These are phyloP conservation scores for Poeciliopsis turneri DNA, from an alignment of 2,797 vertebrate genomes.

Conservation along the genomic window DNA sequence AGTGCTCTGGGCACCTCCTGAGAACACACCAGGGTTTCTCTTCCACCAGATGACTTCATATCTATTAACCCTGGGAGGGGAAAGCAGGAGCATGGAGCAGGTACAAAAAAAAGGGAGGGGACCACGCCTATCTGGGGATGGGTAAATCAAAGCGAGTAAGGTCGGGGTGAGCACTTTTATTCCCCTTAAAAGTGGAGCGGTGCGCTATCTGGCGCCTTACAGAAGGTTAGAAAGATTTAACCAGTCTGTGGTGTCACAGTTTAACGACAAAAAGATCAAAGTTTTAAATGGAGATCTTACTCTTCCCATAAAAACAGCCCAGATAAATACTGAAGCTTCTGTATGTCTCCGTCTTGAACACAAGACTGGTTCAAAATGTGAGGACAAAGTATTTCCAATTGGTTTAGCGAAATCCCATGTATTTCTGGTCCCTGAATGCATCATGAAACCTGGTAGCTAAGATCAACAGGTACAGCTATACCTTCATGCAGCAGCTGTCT, in stretches of 20 bases:
- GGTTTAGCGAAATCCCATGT: slow-evolving; percentile 49
- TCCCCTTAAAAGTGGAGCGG: slow-evolving; percentile 74
- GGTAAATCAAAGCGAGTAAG: slow-evolving; percentile 79
- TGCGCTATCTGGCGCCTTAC: slow-evolving; percentile 69
- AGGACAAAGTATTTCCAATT: slow-evolving; percentile 76
- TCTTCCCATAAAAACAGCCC: slow-evolving; percentile 46
- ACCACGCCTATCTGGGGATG: slow-evolving; percentile 67
- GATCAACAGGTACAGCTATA: not conserved
- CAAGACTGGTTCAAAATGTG: slow-evolving; percentile 16
- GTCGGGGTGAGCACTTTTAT: slow-evolving; percentile 80
- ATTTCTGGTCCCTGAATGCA: not conserved
- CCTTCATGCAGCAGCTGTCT: not conserved
- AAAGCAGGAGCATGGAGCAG: slow-evolving; percentile 65
- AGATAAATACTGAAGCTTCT: slow-evolving; percentile 41
- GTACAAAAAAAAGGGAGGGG: slow-evolving; percentile 69
- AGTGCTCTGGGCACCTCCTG: slow-evolving; percentile 79
- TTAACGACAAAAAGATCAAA: slow-evolving; percentile 57
- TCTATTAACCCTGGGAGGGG: slow-evolving; percentile 80
- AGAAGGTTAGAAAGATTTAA: slow-evolving; percentile 65
- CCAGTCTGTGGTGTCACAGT: slow-evolving; percentile 64
- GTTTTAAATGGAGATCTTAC: slow-evolving; percentile 50
- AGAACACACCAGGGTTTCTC: slow-evolving; percentile 75
- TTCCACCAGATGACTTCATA: slow-evolving; percentile 82
- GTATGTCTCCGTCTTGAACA: slow-evolving; percentile 31
- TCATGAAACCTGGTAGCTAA: not conserved